These are phyloP conservation scores for Sinotaia quadrata DNA, from an alignment of 2,888 invertebrate species.

Conservation along the genomic window DNA sequence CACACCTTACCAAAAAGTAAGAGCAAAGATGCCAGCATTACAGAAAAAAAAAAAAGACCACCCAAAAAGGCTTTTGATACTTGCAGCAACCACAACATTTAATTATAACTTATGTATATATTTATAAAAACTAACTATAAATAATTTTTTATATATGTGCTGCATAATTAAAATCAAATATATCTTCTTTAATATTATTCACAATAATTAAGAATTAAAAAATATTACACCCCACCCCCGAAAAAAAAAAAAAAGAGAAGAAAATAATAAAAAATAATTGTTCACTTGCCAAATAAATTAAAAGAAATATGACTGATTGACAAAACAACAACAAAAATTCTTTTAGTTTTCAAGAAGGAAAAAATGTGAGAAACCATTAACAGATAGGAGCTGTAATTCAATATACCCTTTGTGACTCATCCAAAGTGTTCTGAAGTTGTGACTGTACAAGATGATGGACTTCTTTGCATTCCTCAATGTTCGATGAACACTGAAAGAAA, in stretches of 20 bases:
- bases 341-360: background rate
- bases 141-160: too few relatives aligned
- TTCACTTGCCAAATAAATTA: background rate
- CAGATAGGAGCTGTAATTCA: background rate
- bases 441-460: background rate
- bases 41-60: too few relatives aligned
- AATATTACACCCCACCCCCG: too few relatives aligned
- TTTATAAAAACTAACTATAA: too few relatives aligned
- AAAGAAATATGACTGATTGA: background rate
- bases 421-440: background rate
- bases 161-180: too few relatives aligned
- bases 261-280: background rate
- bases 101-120: too few relatives aligned
- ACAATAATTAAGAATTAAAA: too few relatives aligned
- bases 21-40: too few relatives aligned
- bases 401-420: background rate
- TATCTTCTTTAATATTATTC: too few relatives aligned
- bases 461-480: background rate
- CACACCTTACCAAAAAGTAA: constrained; percentile 18
- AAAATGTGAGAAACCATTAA: background rate
- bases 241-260: background rate
- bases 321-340: background rate
- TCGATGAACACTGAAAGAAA: background rate
- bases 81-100: too few relatives aligned
- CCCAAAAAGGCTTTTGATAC: too few relatives aligned